Evolutionary conservation across 1,140 invertebrate species (phyloP).

Genomic region (Nomia melanderi): DNA sequence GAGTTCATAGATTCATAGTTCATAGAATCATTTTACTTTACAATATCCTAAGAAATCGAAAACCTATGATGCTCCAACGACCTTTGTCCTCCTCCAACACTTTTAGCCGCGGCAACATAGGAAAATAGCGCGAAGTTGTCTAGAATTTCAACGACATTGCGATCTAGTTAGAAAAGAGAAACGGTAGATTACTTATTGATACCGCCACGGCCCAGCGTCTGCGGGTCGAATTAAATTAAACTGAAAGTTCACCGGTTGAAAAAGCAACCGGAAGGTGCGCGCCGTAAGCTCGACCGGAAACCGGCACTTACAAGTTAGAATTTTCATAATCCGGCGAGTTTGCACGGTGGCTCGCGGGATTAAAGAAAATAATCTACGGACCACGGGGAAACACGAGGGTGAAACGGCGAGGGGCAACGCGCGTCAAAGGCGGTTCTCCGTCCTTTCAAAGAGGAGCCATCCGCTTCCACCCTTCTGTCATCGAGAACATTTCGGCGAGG

Average conservation of each 20-base stretch:
- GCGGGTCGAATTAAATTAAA: neutral
- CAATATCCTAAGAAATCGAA: too few relatives aligned
- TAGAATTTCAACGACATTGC: too few relatives aligned
- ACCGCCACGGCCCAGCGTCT: too few relatives aligned
- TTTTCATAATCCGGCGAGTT: slow-evolving; percentile 1
- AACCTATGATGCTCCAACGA: too few relatives aligned
- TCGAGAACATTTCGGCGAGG: neutral
- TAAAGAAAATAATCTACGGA: neutral
- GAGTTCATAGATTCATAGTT: too few relatives aligned
- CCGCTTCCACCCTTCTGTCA: neutral
- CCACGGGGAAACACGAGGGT: neutral
- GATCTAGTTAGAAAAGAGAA: too few relatives aligned
- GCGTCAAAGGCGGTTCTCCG: neutral
- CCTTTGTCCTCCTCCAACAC: too few relatives aligned
- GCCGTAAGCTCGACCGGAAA: neutral
- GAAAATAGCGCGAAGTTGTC: too few relatives aligned
- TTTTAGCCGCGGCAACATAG: too few relatives aligned
- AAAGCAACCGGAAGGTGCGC: neutral
- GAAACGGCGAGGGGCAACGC: neutral
- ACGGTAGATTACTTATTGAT: too few relatives aligned
- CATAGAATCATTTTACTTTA: too few relatives aligned
- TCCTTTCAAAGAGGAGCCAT: neutral
- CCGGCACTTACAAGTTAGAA: neutral
- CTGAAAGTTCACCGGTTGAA: neutral
- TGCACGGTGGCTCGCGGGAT: neutral